Conservation (phyloP, 2,113 vertebrate species). For the Tylochromis polylepis region DNA sequence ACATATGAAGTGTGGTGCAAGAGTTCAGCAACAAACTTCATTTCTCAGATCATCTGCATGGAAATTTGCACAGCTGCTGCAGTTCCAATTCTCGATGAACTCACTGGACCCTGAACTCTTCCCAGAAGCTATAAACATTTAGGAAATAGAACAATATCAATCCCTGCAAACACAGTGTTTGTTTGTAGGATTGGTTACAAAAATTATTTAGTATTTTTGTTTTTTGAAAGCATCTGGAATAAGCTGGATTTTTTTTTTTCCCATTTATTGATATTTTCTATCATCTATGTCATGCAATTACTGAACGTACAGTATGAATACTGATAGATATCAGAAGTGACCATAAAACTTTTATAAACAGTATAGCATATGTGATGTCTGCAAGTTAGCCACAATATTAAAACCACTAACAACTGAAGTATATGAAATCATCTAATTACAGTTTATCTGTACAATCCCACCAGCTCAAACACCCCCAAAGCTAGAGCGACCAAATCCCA, state of each 20-base stretch:
- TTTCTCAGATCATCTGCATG: not conserved
- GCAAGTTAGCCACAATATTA: not conserved
- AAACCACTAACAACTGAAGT: not conserved
- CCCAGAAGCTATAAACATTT: not conserved
- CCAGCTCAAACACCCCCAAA: not conserved
- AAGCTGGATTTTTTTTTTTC: not conserved
- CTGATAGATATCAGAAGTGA: fast-evolving
- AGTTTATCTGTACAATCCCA: not conserved
- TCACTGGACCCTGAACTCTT: not conserved
- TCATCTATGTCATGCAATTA: not conserved
- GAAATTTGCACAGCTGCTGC: not conserved
- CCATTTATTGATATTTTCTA: not conserved
- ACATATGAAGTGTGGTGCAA: constrained; percentile 4
- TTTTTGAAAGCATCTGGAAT: not conserved
- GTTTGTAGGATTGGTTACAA: not conserved
- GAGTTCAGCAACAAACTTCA: not conserved
- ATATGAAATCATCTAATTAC: not conserved
- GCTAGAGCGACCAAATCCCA: not conserved
- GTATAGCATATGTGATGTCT: not conserved
- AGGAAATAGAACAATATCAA: not conserved
- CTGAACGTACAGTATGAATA: not conserved
- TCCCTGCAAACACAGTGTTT: not conserved
- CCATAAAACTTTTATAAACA: not conserved
- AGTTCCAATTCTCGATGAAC: not conserved
- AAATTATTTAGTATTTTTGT: not conserved